A percentile compares a stretch with the other conserved stretches of the same genome.
Conservation (phyloP, 1,140 invertebrate genomes). For the Calephelis nemesis region DNA sequence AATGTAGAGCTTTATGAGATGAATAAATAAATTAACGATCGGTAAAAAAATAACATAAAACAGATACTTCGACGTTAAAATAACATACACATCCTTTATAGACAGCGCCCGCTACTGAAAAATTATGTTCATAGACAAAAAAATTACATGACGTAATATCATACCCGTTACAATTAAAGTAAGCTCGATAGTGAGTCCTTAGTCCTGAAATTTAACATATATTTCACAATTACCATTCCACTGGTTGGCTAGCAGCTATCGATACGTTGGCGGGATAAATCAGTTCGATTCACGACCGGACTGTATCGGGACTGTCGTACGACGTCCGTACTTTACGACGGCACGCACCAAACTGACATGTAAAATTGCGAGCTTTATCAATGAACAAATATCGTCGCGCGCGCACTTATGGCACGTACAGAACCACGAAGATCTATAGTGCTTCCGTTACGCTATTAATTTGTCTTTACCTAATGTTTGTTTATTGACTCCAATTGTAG, state of each 20-base stretch:
- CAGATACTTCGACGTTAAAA: conserved; percentile 23
- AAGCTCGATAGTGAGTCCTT: conserved; percentile 28
- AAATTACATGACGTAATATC: conserved; percentile 59
- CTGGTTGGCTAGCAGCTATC: conserved; percentile 36
- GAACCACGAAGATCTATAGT: conserved; percentile 51
- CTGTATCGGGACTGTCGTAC: conserved; percentile 22
- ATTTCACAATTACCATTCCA: conserved; percentile 69
- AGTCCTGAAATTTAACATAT: conserved; percentile 12
- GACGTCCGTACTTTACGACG: conserved; percentile 48
- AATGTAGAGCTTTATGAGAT: conserved; percentile 6
- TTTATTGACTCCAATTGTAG: conserved; percentile 45
- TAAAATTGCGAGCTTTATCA: conserved; percentile 73
- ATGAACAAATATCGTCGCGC: conserved; percentile 50
- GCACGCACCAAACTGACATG: conserved; percentile 61
- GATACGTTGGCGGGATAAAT: conserved; percentile 33
- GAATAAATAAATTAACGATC: conserved; percentile 7
- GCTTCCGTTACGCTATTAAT: conserved; percentile 69
- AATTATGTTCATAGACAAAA: conserved; percentile 16
- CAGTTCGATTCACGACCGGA: conserved; percentile 33
- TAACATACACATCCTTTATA: conserved; percentile 31
- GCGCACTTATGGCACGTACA: conserved; percentile 50
- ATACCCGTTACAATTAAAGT: conserved; percentile 62
- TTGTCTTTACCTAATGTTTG: conserved; percentile 61
- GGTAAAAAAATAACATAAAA: conserved; percentile 15
- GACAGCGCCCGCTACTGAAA: conserved; percentile 18